phyloP scores from a whole-genome alignment of 1,140 invertebrate species.

The Rhynchophorus ferrugineus region DNA sequence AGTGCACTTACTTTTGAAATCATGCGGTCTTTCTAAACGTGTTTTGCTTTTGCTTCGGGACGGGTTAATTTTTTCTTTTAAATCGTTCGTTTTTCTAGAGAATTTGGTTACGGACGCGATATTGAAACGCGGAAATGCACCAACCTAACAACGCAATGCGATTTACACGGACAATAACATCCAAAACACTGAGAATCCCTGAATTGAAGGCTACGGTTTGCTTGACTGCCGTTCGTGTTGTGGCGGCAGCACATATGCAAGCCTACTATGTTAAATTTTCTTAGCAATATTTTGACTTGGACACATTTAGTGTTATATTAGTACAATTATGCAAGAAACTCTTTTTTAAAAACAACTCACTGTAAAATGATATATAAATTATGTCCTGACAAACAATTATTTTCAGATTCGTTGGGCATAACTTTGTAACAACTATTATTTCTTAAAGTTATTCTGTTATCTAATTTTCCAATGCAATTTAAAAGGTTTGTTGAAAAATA shows the following conservation, averaged over 20 bases:
- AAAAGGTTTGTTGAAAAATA: no score
- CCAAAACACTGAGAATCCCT: constrained; percentile 11
- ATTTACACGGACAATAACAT: constrained; percentile 13
- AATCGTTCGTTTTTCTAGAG: no score
- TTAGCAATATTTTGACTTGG: constrained; percentile 1
- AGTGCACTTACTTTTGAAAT: constrained; percentile 24
- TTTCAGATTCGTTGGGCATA: no score
- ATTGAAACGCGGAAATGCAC: constrained; percentile 6
- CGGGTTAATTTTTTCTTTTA: background rate
- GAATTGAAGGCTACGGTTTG: background rate
- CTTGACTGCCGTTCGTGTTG: constrained; percentile 17
- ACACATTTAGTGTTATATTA: background rate
- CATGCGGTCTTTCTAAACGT: constrained; percentile 11
- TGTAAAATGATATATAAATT: no score
- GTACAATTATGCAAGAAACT: no score
- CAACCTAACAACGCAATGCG: constrained; percentile 7
- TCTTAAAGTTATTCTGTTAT: no score
- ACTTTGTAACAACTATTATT: no score
- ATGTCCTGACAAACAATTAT: no score
- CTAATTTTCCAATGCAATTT: no score
- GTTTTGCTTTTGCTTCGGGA: background rate
- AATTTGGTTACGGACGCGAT: no score
- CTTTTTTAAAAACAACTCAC: no score
- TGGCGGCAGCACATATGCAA: constrained; percentile 18
- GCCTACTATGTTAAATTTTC: constrained; percentile 2